Conservation (phyloP, 2,797 vertebrate species). For the Peromyscus melanophrys region DNA sequence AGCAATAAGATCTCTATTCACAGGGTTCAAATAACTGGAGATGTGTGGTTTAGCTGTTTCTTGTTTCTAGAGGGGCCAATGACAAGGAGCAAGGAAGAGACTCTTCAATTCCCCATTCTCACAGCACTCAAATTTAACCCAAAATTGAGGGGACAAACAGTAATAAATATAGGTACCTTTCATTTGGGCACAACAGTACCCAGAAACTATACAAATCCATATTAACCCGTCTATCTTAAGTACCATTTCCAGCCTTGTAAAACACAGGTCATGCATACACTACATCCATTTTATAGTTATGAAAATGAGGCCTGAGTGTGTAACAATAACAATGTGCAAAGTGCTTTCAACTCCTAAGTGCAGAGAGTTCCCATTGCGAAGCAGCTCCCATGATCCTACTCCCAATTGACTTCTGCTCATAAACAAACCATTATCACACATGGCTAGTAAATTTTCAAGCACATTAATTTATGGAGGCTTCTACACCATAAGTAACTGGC, state of each 20-base stretch:
- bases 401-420: neutral
- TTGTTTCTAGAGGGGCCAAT: neutral
- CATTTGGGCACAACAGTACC: neutral
- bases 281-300: neutral
- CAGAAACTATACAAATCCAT: neutral
- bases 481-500: neutral
- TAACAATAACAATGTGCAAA: neutral
- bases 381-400: neutral
- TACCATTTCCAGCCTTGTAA: neutral
- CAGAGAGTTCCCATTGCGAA: neutral
- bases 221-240: neutral
- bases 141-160: neutral
- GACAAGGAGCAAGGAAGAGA: neutral
- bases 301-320: neutral
- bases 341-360: neutral
- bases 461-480: conserved; percentile 19
- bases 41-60: neutral
- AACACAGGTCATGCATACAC: neutral
- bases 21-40: neutral
- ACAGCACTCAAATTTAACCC: neutral
- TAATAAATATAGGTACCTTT: neutral
- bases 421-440: conserved; percentile 33
- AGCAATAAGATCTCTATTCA: neutral
- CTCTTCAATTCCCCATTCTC: neutral
- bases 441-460: conserved; percentile 1